Percentiles rank a stretch among this genome's conserved stretches.
Conservation (phyloP, 2,888 invertebrate genomes). For the Chloromyia formosa region DNA sequence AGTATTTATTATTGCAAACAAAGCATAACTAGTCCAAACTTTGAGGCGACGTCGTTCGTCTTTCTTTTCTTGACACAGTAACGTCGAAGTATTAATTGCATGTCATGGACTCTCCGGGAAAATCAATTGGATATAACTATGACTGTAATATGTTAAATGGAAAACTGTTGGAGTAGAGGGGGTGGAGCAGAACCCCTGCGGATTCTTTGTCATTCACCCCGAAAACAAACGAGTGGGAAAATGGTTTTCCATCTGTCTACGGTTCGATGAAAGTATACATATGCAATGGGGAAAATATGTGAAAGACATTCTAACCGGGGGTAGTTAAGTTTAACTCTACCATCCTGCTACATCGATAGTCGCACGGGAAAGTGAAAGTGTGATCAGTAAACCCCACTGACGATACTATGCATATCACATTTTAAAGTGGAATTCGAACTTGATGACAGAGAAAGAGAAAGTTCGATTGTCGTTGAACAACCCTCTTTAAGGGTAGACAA, state of each 20-base stretch:
- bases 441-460: constrained; percentile 15
- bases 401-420: neutral
- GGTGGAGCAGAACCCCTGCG: neutral
- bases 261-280: neutral
- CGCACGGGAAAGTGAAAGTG: neutral
- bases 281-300: neutral
- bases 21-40: constrained; percentile 2
- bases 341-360: neutral
- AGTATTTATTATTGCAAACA: neutral
- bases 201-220: constrained; percentile 32
- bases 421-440: neutral
- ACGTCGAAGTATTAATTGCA: constrained; percentile 21
- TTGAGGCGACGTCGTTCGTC: neutral
- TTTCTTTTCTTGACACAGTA: constrained; percentile 15
- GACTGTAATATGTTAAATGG: neutral
- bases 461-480: neutral
- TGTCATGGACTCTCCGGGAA: constrained; percentile 32
- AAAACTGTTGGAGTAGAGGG: constrained; percentile 13
- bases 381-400: neutral
- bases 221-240: constrained; percentile 22
- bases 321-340: neutral
- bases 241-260: constrained; percentile 18
- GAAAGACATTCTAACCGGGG: neutral
- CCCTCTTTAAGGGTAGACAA: neutral
- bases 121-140: constrained; percentile 22